Percentiles rank a stretch among this genome's conserved stretches.
phyloP scores from a whole-genome alignment of 2,797 vertebrate species.

The Sphenopsis melanotis region DNA sequence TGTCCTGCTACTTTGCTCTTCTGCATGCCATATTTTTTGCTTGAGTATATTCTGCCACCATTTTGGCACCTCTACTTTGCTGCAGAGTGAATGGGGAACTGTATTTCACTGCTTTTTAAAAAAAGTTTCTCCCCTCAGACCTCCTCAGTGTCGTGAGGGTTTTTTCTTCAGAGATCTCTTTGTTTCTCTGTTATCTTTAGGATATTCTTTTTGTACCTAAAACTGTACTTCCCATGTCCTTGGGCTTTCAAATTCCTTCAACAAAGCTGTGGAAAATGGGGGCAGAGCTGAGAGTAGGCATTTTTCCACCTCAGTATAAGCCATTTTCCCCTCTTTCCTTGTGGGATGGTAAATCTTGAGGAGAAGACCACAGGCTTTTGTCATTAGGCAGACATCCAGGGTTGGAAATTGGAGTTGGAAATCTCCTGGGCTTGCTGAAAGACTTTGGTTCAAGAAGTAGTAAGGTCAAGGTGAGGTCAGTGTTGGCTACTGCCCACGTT shows the following conservation, averaged over 20 bases:
- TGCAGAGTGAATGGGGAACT: background rate
- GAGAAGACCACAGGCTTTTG: constrained; percentile 7
- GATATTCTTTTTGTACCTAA: background rate
- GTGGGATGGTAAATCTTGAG: background rate
- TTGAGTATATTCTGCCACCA: background rate
- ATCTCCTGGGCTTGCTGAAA: background rate
- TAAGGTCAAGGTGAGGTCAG: constrained; percentile 21
- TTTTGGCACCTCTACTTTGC: background rate
- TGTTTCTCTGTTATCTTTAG: background rate
- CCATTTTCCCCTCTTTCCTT: background rate
- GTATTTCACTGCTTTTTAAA: background rate
- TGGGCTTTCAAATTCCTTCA: background rate
- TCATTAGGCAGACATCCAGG: constrained; percentile 17
- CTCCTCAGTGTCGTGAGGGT: background rate
- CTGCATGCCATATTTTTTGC: background rate
- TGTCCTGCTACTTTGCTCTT: background rate
- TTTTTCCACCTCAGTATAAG: background rate
- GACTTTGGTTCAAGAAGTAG: background rate
- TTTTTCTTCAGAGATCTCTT: background rate
- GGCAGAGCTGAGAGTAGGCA: background rate
- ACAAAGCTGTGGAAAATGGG: background rate
- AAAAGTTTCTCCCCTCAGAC: background rate
- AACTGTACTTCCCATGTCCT: background rate
- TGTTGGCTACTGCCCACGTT: background rate
- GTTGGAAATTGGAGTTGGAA: background rate